phyloP scores from a whole-genome alignment of 1,140 invertebrate species.

The Mercenaria mercenaria region DNA sequence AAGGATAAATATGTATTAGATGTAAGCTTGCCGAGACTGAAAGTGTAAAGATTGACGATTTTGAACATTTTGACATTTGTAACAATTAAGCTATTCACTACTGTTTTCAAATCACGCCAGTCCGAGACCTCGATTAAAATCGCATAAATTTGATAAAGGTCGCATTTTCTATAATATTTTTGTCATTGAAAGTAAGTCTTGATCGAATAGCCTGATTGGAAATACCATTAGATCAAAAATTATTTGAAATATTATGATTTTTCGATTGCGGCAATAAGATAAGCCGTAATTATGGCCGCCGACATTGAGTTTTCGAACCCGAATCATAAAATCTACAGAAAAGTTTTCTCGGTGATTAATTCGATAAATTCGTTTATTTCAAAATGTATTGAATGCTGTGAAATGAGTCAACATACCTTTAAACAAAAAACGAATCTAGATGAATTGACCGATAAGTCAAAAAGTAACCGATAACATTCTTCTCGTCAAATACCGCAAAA shows the following conservation, averaged over 20 bases:
- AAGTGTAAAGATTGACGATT: neutral
- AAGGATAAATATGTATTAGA: neutral
- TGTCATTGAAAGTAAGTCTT: conserved; percentile 25
- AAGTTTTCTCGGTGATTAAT: conserved; percentile 7
- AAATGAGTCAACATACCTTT: neutral
- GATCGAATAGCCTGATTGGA: neutral
- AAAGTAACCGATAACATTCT: neutral
- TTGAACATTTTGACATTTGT: neutral
- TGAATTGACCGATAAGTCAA: neutral
- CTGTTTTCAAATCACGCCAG: neutral
- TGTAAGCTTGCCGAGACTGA: neutral
- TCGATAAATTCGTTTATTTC: conserved; percentile 4
- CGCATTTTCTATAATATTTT: conserved; percentile 31
- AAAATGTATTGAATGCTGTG: neutral
- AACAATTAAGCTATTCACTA: conserved; percentile 6
- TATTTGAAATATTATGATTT: conserved; percentile 1
- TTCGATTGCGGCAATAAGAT: neutral
- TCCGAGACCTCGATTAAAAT: neutral
- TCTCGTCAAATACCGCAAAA: neutral
- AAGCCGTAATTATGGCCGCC: neutral
- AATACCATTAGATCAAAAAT: neutral
- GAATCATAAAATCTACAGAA: conserved; percentile 6
- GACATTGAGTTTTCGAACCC: neutral
- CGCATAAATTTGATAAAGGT: conserved; percentile 7
- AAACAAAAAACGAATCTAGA: neutral